Conservation (phyloP, 1,140 invertebrate species). For the Samia ricini region DNA sequence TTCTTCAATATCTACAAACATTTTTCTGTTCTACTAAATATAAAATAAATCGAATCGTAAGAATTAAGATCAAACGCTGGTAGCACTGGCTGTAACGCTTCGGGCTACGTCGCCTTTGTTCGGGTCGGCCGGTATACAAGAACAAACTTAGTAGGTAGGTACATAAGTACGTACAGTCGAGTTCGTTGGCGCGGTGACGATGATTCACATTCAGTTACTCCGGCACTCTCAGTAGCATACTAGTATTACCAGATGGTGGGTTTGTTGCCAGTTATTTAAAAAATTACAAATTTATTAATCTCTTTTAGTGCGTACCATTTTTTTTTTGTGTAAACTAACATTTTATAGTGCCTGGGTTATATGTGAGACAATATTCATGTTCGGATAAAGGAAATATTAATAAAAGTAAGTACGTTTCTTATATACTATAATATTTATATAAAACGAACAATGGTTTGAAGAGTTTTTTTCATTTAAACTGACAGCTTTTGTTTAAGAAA, state of each 20-base stretch:
- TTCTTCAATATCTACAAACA: too few species aligned
- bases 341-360: constrained; percentile 19
- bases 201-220: constrained; percentile 18
- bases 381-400: constrained; percentile 17
- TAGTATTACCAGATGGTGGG: constrained; percentile 3
- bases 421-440: background rate
- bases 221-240: constrained; percentile 21
- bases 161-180: constrained; percentile 14
- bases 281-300: constrained; percentile 16
- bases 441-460: background rate
- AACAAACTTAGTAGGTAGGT: constrained; percentile 3
- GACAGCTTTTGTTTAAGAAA: background rate
- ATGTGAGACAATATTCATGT: constrained; percentile 21
- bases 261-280: constrained; percentile 10
- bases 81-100: constrained; percentile 18
- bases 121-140: constrained; percentile 18
- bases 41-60: background rate
- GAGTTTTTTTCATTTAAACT: background rate
- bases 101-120: constrained; percentile 53
- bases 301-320: constrained; percentile 25
- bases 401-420: constrained; percentile 15
- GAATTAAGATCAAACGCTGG: background rate
- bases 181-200: constrained; percentile 27
- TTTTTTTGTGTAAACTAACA: constrained; percentile 11
- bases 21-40: background rate